Conservation (phyloP, 1,140 invertebrate genomes). For the Nebria ingens region DNA sequence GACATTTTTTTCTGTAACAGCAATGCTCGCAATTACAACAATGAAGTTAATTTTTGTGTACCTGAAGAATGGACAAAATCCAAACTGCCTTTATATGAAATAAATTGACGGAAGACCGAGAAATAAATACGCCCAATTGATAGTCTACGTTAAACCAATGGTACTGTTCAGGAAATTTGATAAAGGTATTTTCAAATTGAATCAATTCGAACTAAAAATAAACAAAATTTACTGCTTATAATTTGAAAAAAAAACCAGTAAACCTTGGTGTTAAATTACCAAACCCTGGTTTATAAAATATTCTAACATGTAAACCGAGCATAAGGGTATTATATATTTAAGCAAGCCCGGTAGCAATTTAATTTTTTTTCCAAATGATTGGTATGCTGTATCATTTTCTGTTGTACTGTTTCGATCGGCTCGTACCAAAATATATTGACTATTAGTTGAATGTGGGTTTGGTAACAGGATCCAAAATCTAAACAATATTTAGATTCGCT, state of each 20-base stretch:
- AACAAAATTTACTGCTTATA: no score
- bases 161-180: conserved; percentile 61
- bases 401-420: conserved; percentile 12
- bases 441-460: conserved; percentile 24
- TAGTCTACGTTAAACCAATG: conserved; percentile 76
- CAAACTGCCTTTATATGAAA: conserved; percentile 59
- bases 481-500: no score
- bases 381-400: conserved; percentile 22
- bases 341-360: conserved; percentile 48
- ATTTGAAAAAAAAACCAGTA: no score
- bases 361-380: conserved; percentile 44
- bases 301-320: conserved; percentile 74
- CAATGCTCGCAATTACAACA: no score
- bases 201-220: conserved; percentile 62
- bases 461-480: conserved; percentile 49
- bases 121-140: conserved; percentile 82
- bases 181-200: conserved; percentile 54
- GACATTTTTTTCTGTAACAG: no score
- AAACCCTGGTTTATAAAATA: conserved; percentile 89
- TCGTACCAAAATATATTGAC: conserved; percentile 16
- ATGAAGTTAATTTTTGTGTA: conserved; percentile 26
- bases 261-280: no score
- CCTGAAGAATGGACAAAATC: conserved; percentile 68
- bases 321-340: conserved; percentile 70
- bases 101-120: conserved; percentile 72